These are phyloP conservation scores for Ophion obscuratus DNA, from an alignment of 2,888 invertebrate genomes.

Conservation along the genomic window DNA sequence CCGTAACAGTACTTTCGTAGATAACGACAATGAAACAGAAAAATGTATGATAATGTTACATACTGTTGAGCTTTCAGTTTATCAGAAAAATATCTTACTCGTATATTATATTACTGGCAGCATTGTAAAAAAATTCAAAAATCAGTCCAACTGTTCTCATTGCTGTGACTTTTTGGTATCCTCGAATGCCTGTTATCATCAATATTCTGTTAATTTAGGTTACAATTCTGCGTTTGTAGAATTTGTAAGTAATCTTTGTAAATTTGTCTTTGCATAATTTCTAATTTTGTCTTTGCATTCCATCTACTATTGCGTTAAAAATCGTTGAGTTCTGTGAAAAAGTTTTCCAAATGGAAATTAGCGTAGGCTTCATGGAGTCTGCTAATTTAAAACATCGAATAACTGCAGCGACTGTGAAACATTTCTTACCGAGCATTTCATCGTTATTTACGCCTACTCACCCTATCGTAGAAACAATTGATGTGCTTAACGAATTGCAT, in stretches of 20 bases:
- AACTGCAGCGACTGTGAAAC: not conserved
- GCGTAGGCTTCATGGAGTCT: not conserved
- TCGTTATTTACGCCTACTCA: not conserved
- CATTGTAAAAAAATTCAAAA: not conserved
- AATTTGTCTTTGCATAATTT: too few species aligned
- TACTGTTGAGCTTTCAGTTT: not conserved
- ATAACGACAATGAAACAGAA: not conserved
- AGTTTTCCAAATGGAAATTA: not conserved
- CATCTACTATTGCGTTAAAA: not conserved
- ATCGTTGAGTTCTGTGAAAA: not conserved
- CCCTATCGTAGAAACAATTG: not conserved
- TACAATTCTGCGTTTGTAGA: not conserved
- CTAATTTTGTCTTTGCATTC: too few species aligned
- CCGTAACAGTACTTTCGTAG: not conserved
- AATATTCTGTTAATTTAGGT: not conserved
- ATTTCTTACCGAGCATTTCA: not conserved
- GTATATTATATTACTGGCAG: not conserved
- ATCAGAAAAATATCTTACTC: slow-evolving; percentile 5
- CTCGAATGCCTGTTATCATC: not conserved
- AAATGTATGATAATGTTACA: not conserved
- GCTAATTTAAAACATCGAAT: not conserved
- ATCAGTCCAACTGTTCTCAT: not conserved
- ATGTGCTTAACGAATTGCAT: not conserved
- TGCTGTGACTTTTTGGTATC: not conserved
- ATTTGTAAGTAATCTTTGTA: too few species aligned